Evolutionary conservation across 2,113 vertebrate species (phyloP).

Genomic region (Aviceda subcristata): DNA sequence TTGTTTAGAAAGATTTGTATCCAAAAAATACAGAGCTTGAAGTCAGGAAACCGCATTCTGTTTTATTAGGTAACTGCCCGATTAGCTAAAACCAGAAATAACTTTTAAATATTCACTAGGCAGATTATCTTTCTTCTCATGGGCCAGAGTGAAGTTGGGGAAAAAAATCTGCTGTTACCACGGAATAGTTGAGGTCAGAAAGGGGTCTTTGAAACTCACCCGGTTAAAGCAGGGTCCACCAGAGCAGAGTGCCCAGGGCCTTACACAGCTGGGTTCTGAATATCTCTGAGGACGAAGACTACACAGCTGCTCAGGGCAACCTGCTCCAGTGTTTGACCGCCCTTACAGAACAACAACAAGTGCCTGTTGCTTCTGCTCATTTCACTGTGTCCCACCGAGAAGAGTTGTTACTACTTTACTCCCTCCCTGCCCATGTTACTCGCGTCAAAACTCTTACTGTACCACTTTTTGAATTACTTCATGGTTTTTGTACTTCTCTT

Average conservation of each 20-base stretch:
- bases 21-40: neutral
- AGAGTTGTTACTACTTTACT: neutral
- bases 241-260: neutral
- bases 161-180: neutral
- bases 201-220: neutral
- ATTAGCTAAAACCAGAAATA: neutral
- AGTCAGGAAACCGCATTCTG: neutral
- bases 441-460: neutral
- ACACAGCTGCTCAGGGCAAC: neutral
- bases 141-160: neutral
- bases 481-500: neutral
- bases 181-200: neutral
- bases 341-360: neutral
- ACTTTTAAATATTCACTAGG: neutral
- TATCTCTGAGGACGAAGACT: neutral
- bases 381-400: neutral
- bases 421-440: neutral
- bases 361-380: neutral
- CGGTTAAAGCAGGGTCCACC: neutral
- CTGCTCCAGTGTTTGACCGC: neutral
- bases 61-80: neutral
- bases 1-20: neutral
- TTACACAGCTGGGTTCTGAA: neutral
- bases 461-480: neutral
- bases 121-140: neutral